Conservation (phyloP, 2,113 vertebrate species). For the Bostrychus sinensis region DNA sequence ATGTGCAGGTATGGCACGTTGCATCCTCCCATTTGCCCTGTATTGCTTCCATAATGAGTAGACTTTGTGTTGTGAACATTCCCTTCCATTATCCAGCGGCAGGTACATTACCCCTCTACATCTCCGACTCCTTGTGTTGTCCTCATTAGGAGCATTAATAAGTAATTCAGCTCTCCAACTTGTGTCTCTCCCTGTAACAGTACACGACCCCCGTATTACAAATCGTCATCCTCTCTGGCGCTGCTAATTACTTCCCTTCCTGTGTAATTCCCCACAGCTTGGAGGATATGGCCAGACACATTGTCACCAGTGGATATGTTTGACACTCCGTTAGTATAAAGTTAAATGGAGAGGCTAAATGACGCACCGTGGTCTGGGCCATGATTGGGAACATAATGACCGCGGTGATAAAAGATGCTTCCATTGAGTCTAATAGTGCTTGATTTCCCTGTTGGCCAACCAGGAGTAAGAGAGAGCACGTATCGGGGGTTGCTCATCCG, state of each 20-base stretch:
- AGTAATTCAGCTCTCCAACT: slow-evolving; percentile 57
- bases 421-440: slow-evolving; percentile 68
- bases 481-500: slow-evolving; percentile 71
- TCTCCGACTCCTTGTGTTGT: slow-evolving; percentile 31
- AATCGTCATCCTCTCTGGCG: slow-evolving; percentile 52
- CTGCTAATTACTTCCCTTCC: slow-evolving; percentile 70
- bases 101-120: slow-evolving; percentile 46
- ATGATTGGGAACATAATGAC: slow-evolving; percentile 73
- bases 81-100: slow-evolving; percentile 42
- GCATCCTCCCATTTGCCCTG: slow-evolving; percentile 5
- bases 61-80: slow-evolving; percentile 9
- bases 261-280: slow-evolving; percentile 56
- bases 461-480: slow-evolving; percentile 55
- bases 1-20: too few species aligned
- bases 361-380: slow-evolving; percentile 61
- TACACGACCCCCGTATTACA: slow-evolving; percentile 47
- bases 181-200: slow-evolving; percentile 41
- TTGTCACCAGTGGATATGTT: slow-evolving; percentile 63
- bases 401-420: slow-evolving; percentile 69
- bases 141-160: slow-evolving; percentile 73
- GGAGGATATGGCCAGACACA: slow-evolving; percentile 56
- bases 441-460: slow-evolving; percentile 74
- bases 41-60: slow-evolving; percentile 1
- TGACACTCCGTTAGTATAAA: slow-evolving; percentile 61
- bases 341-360: slow-evolving; percentile 72